Percentiles rank a stretch among this genome's conserved stretches.
These are phyloP conservation scores for Ooceraea biroi DNA, from an alignment of 1,140 invertebrate species.

Conservation along the genomic window DNA sequence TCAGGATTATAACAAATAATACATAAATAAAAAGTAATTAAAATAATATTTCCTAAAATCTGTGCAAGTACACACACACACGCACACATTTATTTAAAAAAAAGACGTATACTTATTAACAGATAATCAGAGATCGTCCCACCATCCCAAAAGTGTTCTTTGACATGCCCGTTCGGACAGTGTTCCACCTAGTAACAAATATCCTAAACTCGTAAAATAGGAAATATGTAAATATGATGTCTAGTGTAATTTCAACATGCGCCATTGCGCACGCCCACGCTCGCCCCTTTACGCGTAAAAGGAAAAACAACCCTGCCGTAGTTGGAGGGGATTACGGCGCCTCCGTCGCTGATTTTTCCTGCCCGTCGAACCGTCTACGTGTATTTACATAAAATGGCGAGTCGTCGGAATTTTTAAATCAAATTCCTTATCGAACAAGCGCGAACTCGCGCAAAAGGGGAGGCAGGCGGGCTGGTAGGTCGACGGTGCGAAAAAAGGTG, in stretches of 20 bases:
- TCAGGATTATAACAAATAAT: neutral
- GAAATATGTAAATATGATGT: slow-evolving; percentile 54
- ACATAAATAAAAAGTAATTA: neutral
- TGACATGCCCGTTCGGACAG: neutral
- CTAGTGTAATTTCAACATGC: slow-evolving; percentile 57
- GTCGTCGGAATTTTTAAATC: slow-evolving; percentile 83
- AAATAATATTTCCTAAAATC: neutral
- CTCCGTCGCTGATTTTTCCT: slow-evolving; percentile 80
- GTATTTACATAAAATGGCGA: slow-evolving; percentile 84
- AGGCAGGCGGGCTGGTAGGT: slow-evolving; percentile 42
- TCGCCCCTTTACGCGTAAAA: slow-evolving; percentile 41
- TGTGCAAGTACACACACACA: neutral
- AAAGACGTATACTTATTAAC: neutral
- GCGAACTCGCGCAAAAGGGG: slow-evolving; percentile 64
- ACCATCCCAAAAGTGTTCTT: neutral
- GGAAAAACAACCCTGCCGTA: slow-evolving; percentile 45
- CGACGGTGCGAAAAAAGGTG: slow-evolving; percentile 76
- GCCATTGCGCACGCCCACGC: slow-evolving; percentile 34
- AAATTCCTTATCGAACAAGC: slow-evolving; percentile 82
- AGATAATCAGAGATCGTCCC: neutral
- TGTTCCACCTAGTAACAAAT: slow-evolving; percentile 14
- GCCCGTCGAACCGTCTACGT: slow-evolving; percentile 78
- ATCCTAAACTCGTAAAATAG: slow-evolving; percentile 51
- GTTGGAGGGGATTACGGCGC: slow-evolving; percentile 46
- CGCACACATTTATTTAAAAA: neutral